A percentile compares a stretch with the other conserved stretches of the same genome.
phyloP scores from a whole-genome alignment of 2,797 vertebrate species.

The Philypnodon macrostomus region DNA sequence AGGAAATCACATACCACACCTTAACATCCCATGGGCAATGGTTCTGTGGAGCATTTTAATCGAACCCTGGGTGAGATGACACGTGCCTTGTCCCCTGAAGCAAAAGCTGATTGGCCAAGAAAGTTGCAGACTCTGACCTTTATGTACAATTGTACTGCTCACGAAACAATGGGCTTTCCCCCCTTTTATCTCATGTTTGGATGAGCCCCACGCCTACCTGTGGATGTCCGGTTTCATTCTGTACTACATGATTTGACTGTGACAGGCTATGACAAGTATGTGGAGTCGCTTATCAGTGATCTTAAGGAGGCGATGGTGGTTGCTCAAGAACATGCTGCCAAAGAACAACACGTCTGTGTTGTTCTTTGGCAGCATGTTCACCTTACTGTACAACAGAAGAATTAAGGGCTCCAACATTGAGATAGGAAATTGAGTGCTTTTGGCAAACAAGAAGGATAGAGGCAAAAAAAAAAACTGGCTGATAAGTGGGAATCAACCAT shows the following conservation, averaged over 20 bases:
- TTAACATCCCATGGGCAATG: conserved; percentile 1
- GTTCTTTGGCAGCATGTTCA: too few species aligned
- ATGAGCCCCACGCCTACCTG: too few species aligned
- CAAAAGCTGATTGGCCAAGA: not conserved
- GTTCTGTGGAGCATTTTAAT: conserved; percentile 11
- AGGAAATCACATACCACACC: conserved; percentile 7
- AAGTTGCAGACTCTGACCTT: too few species aligned
- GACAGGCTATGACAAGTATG: conserved; percentile 12
- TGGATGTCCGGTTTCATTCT: too few species aligned
- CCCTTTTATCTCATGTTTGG: too few species aligned
- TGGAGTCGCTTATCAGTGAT: not conserved
- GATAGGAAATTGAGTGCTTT: conserved; percentile 9
- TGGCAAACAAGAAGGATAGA: conserved; percentile 25
- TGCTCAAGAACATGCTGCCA: conserved; percentile 13
- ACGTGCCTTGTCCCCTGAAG: not conserved
- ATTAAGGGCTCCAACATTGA: conserved; percentile 15
- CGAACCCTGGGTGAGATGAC: conserved; percentile 17
- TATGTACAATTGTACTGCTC: too few species aligned
- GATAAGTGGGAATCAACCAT: conserved; percentile 27
- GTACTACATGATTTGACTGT: conserved; percentile 8
- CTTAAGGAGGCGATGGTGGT: conserved; percentile 18
- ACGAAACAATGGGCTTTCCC: too few species aligned
- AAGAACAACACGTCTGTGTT: conserved; percentile 22
- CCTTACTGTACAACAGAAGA: conserved; percentile 23
- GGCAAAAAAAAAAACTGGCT: too few species aligned